A percentile compares a stretch with the other conserved stretches of the same genome.
These are phyloP conservation scores for Benthosema pterotum DNA, from an alignment of 2,797 vertebrate genomes.

Conservation along the genomic window DNA sequence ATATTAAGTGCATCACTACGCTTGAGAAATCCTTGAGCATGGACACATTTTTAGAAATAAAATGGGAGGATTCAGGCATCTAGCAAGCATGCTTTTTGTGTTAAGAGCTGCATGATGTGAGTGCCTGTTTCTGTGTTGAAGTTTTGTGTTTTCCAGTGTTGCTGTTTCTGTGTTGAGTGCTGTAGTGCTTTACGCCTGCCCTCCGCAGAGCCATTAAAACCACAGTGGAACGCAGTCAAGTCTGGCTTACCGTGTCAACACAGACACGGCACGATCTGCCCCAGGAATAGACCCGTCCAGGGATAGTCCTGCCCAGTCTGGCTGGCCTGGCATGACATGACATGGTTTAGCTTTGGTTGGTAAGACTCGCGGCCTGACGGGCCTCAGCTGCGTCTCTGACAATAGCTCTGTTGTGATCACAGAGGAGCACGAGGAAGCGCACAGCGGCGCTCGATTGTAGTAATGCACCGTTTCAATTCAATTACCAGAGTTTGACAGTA, in stretches of 20 bases:
- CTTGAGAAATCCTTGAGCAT: no score
- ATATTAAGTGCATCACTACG: no score
- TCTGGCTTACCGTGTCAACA: constrained; percentile 29
- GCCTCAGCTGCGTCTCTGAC: constrained; percentile 25
- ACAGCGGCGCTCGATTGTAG: no score
- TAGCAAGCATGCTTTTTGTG: no score
- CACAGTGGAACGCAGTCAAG: constrained; percentile 49
- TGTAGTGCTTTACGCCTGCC: constrained; percentile 15
- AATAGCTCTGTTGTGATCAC: constrained; percentile 14
- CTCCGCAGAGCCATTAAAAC: constrained; percentile 31
- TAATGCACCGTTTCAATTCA: no score
- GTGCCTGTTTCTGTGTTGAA: no score
- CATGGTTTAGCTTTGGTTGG: constrained; percentile 13
- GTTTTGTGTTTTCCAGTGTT: no score
- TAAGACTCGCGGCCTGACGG: not conserved
- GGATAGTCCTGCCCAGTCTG: constrained; percentile 13
- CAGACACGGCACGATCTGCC: constrained; percentile 40
- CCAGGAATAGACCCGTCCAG: constrained; percentile 47
- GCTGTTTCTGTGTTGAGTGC: not conserved
- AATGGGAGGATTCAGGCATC: no score
- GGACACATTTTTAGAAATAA: no score
- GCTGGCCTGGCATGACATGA: constrained; percentile 5
- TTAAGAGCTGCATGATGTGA: no score
- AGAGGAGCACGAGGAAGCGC: not conserved
- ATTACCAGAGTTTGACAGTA: no score